These are phyloP conservation scores for Pantherophis alleghaniensis DNA, from an alignment of 2,797 vertebrate species.

Conservation along the genomic window DNA sequence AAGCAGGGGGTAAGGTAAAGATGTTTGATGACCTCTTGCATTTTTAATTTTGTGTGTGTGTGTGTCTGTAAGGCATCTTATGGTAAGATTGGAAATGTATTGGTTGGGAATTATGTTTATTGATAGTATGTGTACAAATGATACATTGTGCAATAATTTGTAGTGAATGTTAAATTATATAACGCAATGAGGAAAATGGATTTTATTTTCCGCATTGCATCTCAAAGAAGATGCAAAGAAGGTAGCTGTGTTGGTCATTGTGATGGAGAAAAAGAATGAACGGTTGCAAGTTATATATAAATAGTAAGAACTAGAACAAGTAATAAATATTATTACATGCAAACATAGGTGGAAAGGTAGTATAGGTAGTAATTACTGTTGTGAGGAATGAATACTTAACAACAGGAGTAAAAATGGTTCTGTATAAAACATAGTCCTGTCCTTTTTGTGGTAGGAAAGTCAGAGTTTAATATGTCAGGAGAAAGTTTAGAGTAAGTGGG, in stretches of 20 bases:
- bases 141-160: not conserved
- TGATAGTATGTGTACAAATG: not conserved
- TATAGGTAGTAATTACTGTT: not conserved
- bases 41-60: not conserved
- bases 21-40: not conserved
- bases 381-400: not conserved
- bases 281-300: not conserved
- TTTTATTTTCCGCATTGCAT: too few relatives aligned
- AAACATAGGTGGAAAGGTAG: not conserved
- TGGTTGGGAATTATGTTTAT: not conserved
- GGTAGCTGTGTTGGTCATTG: not conserved
- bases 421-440: not conserved
- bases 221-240: not conserved
- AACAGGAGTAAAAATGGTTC: not conserved
- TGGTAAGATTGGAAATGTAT: not conserved
- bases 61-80: not conserved
- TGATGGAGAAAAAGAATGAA: not conserved
- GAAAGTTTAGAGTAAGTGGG: not conserved
- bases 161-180: not conserved
- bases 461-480: not conserved
- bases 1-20: not conserved
- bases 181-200: not conserved
- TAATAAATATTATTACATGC: not conserved
- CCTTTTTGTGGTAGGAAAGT: not conserved
- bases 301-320: not conserved